phyloP scores from a whole-genome alignment of 2,113 vertebrate genomes.

The Lagenorhynchus albirostris region DNA sequence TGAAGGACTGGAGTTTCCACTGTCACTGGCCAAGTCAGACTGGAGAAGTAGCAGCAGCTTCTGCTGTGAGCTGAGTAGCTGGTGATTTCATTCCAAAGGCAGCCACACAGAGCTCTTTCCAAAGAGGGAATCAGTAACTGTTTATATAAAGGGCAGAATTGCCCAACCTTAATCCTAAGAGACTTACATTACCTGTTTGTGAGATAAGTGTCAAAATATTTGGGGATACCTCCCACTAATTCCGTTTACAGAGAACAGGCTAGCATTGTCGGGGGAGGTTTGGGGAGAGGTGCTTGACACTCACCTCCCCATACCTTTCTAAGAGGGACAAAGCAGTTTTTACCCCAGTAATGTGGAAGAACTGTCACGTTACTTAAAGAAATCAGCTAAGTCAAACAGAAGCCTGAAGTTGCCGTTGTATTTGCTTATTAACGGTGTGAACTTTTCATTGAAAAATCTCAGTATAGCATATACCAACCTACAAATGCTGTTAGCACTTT shows the following conservation, averaged over 20 bases:
- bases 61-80: neutral
- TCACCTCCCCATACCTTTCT: neutral
- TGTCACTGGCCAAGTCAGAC: neutral
- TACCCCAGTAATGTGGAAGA: neutral
- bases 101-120: slow-evolving; percentile 19
- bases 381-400: neutral
- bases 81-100: slow-evolving; percentile 54
- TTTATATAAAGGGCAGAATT: slow-evolving; percentile 22
- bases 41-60: neutral
- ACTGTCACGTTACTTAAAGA: neutral
- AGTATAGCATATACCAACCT: neutral
- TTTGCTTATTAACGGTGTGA: neutral
- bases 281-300: neutral
- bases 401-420: neutral
- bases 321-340: neutral
- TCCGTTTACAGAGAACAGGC: neutral
- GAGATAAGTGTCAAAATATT: neutral
- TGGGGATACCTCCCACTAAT: neutral
- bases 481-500: neutral
- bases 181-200: slow-evolving; percentile 31
- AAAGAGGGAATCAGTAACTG: slow-evolving; percentile 7
- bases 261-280: neutral
- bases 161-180: neutral
- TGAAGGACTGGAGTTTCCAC: neutral
- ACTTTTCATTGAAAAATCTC: neutral